Base-by-base conservation (phyloP, 2,888 invertebrate genomes). In the Adela reaumurella region DNA sequence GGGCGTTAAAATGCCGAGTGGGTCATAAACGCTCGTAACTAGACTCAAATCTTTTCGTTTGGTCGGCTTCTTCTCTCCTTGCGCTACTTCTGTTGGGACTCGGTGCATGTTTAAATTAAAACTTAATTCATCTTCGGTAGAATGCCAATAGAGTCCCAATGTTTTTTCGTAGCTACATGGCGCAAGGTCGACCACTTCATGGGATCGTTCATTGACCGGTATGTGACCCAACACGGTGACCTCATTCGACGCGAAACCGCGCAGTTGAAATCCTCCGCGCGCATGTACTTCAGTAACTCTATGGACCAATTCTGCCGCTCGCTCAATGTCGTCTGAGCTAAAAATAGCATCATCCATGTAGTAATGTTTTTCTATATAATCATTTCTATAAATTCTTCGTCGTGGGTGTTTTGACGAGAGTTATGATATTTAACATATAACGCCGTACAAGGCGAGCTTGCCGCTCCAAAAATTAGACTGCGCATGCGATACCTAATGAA, bases 381-480 rank as follows among this genome's bases (percentile, higher is more conserved):
- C 2, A 50, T 52, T 2, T 14, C 43, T 3, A 4, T 14, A 4
- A 51, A 46, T 20, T 49, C 51, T 3, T 50, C 49, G 43, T 52
- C 24, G 8, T 8, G 29, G 18, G 2, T 50, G 8, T 43, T 46
- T 20, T 45, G 50, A 18, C 43, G 3, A 16, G 54, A 53, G 20
- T 55, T 56, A 0, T 3, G 16, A 17, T 52, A 51, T 41, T 55
- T 54, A 1, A 56, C 49, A 29, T 20, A 53, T 4, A 52, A 44
- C 10, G 55, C 52, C 16, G 50, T 54, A 3, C 46, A 49, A 1
- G 56, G 56, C 14, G 53, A 56, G 5, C 44, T 45, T 4, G 55
- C 29, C 1, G 46, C 46, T 14, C 46, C 46, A 17, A 46, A 46
- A 35, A 46, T 46, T 14, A 46, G 11, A 14, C 35, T 11, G 11